These are phyloP conservation scores for Pituophis catenifer DNA, from an alignment of 2,113 vertebrate genomes.

Conservation along the genomic window DNA sequence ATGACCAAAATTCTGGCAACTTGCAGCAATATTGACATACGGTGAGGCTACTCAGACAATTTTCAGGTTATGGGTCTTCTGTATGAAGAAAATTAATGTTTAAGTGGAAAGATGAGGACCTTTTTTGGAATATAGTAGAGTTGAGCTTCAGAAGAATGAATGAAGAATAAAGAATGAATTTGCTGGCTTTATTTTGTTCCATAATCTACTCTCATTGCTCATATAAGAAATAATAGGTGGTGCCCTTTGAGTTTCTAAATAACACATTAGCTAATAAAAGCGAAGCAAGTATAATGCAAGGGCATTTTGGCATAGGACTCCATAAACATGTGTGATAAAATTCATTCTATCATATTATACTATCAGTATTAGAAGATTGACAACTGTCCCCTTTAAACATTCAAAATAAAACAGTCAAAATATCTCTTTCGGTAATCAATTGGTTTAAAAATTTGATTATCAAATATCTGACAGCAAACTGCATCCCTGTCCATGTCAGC, in stretches of 20 bases:
- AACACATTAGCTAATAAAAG: neutral
- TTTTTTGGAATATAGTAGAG: neutral
- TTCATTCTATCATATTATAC: neutral
- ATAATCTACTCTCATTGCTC: neutral
- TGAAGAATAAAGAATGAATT: neutral
- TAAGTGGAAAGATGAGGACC: neutral
- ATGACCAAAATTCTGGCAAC: neutral
- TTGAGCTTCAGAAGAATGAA: neutral
- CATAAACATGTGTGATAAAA: neutral
- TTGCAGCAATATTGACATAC: neutral
- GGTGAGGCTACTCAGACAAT: neutral
- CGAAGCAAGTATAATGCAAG: neutral
- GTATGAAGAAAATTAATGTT: neutral
- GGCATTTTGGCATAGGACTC: neutral
- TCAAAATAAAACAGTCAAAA: neutral
- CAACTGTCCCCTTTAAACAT: neutral
- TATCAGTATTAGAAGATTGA: neutral
- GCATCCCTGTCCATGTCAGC: neutral
- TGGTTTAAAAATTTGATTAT: neutral
- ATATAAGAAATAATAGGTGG: neutral
- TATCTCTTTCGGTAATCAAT: neutral
- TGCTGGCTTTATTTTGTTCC: neutral
- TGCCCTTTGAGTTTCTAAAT: neutral
- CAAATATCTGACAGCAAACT: neutral
- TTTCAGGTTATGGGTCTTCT: neutral